Base-by-base conservation (phyloP, 2,113 vertebrate species). In the Drymodes brunneopygia region DNA sequence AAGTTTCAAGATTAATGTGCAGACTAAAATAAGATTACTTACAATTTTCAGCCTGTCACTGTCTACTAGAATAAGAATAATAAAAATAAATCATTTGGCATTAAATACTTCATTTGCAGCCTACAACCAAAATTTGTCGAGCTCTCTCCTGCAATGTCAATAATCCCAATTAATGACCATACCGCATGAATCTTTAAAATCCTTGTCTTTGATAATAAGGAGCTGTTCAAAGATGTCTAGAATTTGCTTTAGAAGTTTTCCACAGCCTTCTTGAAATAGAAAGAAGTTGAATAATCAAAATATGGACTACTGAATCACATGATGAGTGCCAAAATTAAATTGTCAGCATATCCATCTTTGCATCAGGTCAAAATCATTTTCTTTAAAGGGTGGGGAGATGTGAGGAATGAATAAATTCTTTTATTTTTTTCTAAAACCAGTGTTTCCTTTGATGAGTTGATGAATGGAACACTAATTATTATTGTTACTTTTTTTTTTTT, bases 331-430 rank as follows among this genome's bases (percentile, higher is more conserved):
- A 66, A 85, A 83, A 71, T 54, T 70, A 31, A 91, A 47, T 51
- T 79, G 2, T 62, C 18, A 73, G 5, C 5, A 67, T 53, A 40
- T 33, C 23, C 22, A 58, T 21, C 13, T 44, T 18, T 77, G 19
- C 21, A 19, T 35, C 16, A 50, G 54, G 7, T 85, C 7, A 44
- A 80, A 60, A 69, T 16, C 31, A 79, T 45, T 69, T 61, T 25
- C 9, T 33, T 27, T n/a, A 60, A 33, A 15, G 1, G 19, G 2
- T 7, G 5, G 3, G 17, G 22, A 4, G 9, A 11, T 0, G 4
- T n/a, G 20, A 8, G 5, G 36, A 24, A 65, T 27, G 0, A 92
- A 47, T 57, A 44, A 75, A 21, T 8, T 10, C 11, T 71, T 62
- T 83, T 53, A 5, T 47, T 70, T 24, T 10, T 11, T 80, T 69